These are phyloP conservation scores for Ptychobarbus kaznakovi DNA, from an alignment of 2,797 vertebrate genomes.

Conservation along the genomic window DNA sequence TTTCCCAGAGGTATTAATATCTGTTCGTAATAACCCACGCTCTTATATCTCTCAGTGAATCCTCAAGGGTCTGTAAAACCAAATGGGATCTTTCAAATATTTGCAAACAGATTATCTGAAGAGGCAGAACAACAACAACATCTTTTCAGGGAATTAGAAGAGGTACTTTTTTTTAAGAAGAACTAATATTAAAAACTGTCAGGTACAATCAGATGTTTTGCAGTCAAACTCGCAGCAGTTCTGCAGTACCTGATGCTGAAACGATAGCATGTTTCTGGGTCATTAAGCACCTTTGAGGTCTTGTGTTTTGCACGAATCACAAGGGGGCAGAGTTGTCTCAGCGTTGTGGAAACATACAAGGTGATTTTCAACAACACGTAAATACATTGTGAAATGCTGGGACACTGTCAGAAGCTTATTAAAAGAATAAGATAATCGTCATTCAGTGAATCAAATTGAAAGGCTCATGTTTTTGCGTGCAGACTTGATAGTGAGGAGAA, in stretches of 20 bases:
- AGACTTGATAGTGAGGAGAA: not conserved
- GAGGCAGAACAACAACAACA: conserved; percentile 42
- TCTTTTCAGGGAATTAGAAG: conserved; percentile 28
- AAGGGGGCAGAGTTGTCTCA: conserved; percentile 77
- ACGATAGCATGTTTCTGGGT: not conserved
- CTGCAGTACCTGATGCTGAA: not conserved
- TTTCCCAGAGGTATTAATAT: conserved; percentile 13
- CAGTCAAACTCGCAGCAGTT: not conserved
- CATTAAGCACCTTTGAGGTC: conserved; percentile 8
- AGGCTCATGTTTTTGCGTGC: not conserved
- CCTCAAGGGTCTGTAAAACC: not conserved
- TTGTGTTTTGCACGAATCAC: conserved; percentile 65
- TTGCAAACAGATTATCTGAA: conserved; percentile 39
- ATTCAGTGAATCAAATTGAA: conserved; percentile 14
- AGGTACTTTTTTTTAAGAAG: conserved; percentile 13
- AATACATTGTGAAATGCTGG: conserved; percentile 20
- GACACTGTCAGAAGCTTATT: conserved; percentile 13
- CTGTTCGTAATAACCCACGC: not conserved
- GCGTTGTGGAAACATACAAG: conserved; percentile 37
- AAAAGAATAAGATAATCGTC: conserved; percentile 24
- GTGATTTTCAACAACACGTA: not conserved
- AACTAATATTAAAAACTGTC: conserved; percentile 16
- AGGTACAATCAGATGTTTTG: not conserved
- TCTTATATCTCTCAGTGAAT: not conserved
- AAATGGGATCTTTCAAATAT: not conserved